Conservation (phyloP, 2,888 invertebrate genomes). For the Heliconius charithonia region DNA sequence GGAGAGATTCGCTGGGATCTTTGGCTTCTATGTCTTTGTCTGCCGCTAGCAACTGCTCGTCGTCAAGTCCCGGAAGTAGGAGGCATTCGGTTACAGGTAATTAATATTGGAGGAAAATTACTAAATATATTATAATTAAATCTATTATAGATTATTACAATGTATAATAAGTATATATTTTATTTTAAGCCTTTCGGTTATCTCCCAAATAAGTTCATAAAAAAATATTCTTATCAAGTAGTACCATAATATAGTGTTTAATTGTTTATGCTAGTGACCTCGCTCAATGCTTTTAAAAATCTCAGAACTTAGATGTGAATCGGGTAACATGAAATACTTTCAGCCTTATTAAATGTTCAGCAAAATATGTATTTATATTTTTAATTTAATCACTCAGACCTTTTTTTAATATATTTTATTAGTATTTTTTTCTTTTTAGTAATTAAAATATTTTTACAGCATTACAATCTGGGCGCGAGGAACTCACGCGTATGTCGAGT, state of each 20-base stretch:
- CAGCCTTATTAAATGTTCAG: no score
- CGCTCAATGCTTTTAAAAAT: no score
- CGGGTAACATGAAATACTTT: no score
- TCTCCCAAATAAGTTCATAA: not conserved
- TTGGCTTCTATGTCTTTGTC: constrained; percentile 90
- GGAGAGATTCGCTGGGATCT: constrained; percentile 87
- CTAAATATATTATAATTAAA: not conserved
- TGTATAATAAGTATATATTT: not conserved
- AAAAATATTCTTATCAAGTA: no score
- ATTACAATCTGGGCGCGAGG: constrained; percentile 73
- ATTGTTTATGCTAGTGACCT: no score
- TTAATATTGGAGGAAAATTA: not conserved
- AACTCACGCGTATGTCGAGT: constrained; percentile 77
- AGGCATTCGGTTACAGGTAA: constrained; percentile 91
- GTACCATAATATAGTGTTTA: no score
- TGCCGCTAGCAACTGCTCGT: constrained; percentile 90
- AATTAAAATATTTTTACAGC: constrained; percentile 73
- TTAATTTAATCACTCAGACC: no score
- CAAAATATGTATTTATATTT: no score
- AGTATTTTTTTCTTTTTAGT: not conserved
- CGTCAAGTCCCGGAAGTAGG: constrained; percentile 89
- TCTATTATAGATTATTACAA: no score
- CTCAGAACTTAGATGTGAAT: no score
- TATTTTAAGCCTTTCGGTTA: not conserved
- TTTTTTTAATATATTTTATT: no score